Percentiles rank a stretch among this genome's conserved stretches.
phyloP scores from a whole-genome alignment of 2,888 invertebrate species.

The Pterostichus niger region DNA sequence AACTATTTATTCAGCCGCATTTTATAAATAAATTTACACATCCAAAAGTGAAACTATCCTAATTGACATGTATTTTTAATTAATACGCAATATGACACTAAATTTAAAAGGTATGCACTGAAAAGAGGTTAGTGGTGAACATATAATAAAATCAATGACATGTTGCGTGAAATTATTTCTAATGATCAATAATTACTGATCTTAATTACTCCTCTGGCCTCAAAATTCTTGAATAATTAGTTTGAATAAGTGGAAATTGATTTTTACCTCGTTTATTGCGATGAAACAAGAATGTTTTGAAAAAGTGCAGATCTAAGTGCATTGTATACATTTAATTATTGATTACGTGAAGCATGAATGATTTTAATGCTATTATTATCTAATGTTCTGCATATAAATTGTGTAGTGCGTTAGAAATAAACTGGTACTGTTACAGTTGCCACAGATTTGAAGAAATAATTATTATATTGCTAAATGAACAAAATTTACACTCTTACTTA shows the following conservation, averaged over 20 bases:
- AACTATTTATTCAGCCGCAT: conserved; percentile 35
- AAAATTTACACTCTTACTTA: too few species aligned
- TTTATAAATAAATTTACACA: conserved; percentile 45
- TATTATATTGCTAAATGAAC: too few species aligned
- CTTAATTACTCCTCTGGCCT: conserved; percentile 46
- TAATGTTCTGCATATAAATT: too few species aligned
- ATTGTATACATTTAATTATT: not conserved
- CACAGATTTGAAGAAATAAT: too few species aligned
- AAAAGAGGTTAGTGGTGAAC: conserved; percentile 42
- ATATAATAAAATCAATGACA: conserved; percentile 36
- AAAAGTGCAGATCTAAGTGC: not conserved
- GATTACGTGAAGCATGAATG: too few species aligned
- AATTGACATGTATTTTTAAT: conserved; percentile 59
- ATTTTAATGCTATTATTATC: too few species aligned
- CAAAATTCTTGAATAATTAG: conserved; percentile 48
- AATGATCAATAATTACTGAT: conserved; percentile 36
- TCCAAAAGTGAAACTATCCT: conserved; percentile 49
- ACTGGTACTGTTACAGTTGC: too few species aligned
- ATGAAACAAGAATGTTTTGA: not conserved
- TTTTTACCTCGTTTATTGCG: not conserved
- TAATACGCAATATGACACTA: conserved; percentile 30
- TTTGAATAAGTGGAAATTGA: not conserved
- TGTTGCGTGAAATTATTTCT: conserved; percentile 37
- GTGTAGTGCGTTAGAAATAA: too few species aligned
- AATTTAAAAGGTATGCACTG: not conserved